phyloP scores from a whole-genome alignment of 2,888 invertebrate genomes.

The Polietes domitor region DNA sequence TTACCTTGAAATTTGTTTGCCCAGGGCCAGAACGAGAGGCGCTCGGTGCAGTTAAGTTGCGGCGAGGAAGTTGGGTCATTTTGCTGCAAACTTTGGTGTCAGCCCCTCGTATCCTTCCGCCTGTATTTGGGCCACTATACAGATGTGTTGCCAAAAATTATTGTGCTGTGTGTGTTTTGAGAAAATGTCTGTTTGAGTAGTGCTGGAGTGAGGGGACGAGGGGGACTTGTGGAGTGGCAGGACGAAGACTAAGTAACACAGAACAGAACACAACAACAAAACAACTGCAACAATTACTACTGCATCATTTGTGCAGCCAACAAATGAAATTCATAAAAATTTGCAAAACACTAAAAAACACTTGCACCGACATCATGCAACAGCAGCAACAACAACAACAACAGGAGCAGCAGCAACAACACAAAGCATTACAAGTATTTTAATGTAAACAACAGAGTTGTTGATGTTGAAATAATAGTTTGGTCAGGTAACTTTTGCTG shows the following conservation, averaged over 20 bases:
- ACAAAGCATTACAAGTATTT: constrained; percentile 29
- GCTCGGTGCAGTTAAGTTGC: neutral
- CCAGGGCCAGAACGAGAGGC: neutral
- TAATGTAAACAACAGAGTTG: constrained; percentile 62
- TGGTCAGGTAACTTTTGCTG: constrained; percentile 56
- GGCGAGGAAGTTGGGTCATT: no score
- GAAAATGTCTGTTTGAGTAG: neutral
- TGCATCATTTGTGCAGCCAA: constrained; percentile 57
- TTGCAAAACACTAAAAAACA: constrained; percentile 12
- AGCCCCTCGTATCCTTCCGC: neutral
- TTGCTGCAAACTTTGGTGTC: neutral
- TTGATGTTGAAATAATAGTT: constrained; percentile 64
- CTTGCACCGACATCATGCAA: constrained; percentile 29
- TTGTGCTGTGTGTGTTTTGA: neutral
- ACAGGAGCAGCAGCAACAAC: constrained; percentile 19
- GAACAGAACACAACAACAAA: no score
- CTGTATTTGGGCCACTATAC: neutral
- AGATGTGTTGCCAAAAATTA: constrained; percentile 8
- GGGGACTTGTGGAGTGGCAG: neutral
- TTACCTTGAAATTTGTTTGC: neutral
- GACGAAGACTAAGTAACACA: neutral
- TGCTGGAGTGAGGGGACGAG: no score
- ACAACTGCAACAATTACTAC: constrained; percentile 64
- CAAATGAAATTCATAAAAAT: constrained; percentile 44
- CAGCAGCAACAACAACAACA: constrained; percentile 27